phyloP scores from a whole-genome alignment of 2,888 invertebrate genomes.

The Bombylius major region DNA sequence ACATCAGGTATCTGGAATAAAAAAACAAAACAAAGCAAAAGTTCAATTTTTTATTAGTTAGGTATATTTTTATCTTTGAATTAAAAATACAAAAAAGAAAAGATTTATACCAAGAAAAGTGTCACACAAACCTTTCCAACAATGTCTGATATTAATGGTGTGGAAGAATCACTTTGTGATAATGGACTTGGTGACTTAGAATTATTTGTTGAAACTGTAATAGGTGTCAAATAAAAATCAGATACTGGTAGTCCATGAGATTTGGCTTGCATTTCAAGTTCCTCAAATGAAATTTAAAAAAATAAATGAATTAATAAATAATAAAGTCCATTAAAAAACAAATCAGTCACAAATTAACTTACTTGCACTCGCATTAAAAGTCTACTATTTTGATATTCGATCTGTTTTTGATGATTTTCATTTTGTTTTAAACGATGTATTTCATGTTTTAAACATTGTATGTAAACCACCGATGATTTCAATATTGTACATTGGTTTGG shows the following conservation, averaged over 20 bases:
- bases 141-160: slow-evolving; percentile 32
- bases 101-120: no score
- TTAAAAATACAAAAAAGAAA: no score
- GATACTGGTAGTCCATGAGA: slow-evolving; percentile 57
- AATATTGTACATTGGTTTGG: slow-evolving; percentile 95
- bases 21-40: no score
- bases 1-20: slow-evolving; percentile 43
- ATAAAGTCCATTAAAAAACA: neutral
- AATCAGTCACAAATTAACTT: slow-evolving; percentile 14
- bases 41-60: no score
- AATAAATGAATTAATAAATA: neutral
- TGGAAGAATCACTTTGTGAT: slow-evolving; percentile 23
- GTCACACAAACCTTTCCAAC: slow-evolving; percentile 36
- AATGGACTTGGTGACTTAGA: slow-evolving; percentile 32
- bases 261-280: slow-evolving; percentile 64
- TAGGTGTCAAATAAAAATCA: slow-evolving; percentile 43
- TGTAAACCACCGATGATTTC: slow-evolving; percentile 96
- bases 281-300: slow-evolving; percentile 39
- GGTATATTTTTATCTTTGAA: no score
- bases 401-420: slow-evolving; percentile 64
- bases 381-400: slow-evolving; percentile 72
- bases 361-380: slow-evolving; percentile 75
- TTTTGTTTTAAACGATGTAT: slow-evolving; percentile 61
- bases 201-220: slow-evolving; percentile 33
- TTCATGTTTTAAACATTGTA: slow-evolving; percentile 66